Conservation (phyloP, 2,797 vertebrate genomes). For the Propithecus perrieri region DNA sequence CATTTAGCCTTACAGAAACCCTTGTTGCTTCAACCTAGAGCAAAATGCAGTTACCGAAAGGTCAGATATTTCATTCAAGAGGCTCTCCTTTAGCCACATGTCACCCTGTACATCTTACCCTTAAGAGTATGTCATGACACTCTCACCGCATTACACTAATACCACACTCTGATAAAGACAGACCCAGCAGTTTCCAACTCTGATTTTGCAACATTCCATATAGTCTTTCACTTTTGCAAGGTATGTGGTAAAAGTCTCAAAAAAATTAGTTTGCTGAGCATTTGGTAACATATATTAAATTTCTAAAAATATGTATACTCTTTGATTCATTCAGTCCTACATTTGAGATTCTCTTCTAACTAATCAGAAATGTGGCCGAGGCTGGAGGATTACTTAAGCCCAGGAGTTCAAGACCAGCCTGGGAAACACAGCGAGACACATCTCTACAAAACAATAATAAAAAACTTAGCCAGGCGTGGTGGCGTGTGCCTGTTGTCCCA, state of each 20-base stretch:
- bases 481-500: too few relatives aligned
- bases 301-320: neutral
- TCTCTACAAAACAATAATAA: too few relatives aligned
- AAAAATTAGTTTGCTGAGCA: neutral
- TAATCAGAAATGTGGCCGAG: neutral
- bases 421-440: too few relatives aligned
- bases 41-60: neutral
- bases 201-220: neutral
- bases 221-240: neutral
- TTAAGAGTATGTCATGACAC: neutral
- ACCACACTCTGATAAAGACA: neutral
- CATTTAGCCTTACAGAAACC: neutral
- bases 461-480: too few relatives aligned
- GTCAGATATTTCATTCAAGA: neutral
- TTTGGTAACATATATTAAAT: slow-evolving; percentile 26
- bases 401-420: too few relatives aligned
- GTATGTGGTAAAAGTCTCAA: neutral
- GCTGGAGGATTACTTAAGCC: too few relatives aligned
- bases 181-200: neutral
- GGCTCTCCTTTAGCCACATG: neutral
- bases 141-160: neutral
- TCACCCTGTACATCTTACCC: neutral
- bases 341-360: slow-evolving; percentile 26
- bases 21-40: neutral
- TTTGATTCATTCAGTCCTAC: neutral